Evolutionary conservation across 1,140 invertebrate species (phyloP).

Genomic region (Eulimnadia texana): DNA sequence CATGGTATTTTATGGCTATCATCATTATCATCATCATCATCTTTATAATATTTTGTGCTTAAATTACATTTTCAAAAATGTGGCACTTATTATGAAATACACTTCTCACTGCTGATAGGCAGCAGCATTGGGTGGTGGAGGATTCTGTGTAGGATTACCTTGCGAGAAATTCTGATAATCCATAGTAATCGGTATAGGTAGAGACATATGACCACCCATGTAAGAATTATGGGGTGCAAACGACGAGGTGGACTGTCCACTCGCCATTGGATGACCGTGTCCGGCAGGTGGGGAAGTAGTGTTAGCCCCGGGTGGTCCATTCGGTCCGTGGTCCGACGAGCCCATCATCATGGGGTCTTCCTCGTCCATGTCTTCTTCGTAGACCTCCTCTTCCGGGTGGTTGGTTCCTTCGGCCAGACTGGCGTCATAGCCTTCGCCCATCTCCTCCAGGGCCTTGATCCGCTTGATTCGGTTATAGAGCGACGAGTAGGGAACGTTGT

Average conservation of each 20-base stretch:
- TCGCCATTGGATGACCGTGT: background rate
- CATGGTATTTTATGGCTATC: too few species aligned
- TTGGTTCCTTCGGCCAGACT: background rate
- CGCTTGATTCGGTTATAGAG: constrained; percentile 69
- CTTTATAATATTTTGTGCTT: too few species aligned
- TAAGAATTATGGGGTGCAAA: background rate
- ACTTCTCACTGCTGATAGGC: constrained; percentile 14
- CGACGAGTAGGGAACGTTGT: constrained; percentile 75
- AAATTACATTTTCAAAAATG: too few species aligned
- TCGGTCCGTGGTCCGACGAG: constrained; percentile 2
- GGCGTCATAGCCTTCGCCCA: background rate
- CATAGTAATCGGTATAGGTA: constrained; percentile 11
- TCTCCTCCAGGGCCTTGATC: constrained; percentile 20
- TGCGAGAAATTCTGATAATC: too few species aligned
- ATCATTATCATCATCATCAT: too few species aligned
- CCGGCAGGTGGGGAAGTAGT: background rate
- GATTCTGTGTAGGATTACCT: constrained; percentile 6
- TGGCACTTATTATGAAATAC: too few species aligned
- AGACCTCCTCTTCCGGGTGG: constrained; percentile 7
- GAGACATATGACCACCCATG: constrained; percentile 3
- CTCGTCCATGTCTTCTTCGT: constrained; percentile 6
- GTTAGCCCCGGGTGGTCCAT: background rate
- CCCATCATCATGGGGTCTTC: constrained; percentile 11
- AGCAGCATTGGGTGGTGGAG: constrained; percentile 7
- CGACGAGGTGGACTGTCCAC: background rate